Percentiles rank a stretch among this genome's conserved stretches.
Conservation (phyloP, 1,140 invertebrate species). For the Drosophila azteca region DNA sequence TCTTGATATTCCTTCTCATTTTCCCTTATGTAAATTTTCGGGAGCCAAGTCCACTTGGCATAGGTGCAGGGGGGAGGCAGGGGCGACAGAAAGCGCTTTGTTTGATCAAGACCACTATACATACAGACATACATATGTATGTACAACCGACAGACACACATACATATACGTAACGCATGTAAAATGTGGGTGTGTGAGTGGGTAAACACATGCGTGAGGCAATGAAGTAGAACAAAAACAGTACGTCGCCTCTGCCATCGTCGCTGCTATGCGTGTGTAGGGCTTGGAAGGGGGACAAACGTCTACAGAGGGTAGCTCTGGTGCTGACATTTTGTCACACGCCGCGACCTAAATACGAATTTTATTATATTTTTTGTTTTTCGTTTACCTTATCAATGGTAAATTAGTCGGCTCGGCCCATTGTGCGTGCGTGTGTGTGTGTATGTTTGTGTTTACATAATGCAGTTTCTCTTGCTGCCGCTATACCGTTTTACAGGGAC, state of each 20-base stretch:
- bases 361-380: slow-evolving; percentile 43
- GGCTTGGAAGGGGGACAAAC: background rate
- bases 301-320: slow-evolving; percentile 22
- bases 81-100: slow-evolving; percentile 13
- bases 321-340: slow-evolving; percentile 59
- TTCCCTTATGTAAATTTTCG: slow-evolving; percentile 14
- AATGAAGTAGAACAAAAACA: slow-evolving; percentile 70
- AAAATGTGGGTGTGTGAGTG: slow-evolving; percentile 24
- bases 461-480: slow-evolving; percentile 31
- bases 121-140: no score
- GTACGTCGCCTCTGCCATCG: slow-evolving; percentile 20
- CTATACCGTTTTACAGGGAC: no score
- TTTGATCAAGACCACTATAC: slow-evolving; percentile 59
- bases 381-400: slow-evolving; percentile 71
- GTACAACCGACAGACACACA: slow-evolving; percentile 7
- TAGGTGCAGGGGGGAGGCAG: no score
- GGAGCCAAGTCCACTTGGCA: slow-evolving; percentile 28
- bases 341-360: slow-evolving; percentile 66
- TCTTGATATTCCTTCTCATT: slow-evolving; percentile 9
- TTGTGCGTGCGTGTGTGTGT: slow-evolving; percentile 9
- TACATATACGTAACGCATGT: slow-evolving; percentile 12
- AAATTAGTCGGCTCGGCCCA: slow-evolving; percentile 5
- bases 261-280: slow-evolving; percentile 14
- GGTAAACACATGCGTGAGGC: slow-evolving; percentile 37
- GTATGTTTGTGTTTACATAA: slow-evolving; percentile 28